These are phyloP conservation scores for Drosophila watanabei DNA, from an alignment of 1,140 invertebrate species.

Conservation along the genomic window DNA sequence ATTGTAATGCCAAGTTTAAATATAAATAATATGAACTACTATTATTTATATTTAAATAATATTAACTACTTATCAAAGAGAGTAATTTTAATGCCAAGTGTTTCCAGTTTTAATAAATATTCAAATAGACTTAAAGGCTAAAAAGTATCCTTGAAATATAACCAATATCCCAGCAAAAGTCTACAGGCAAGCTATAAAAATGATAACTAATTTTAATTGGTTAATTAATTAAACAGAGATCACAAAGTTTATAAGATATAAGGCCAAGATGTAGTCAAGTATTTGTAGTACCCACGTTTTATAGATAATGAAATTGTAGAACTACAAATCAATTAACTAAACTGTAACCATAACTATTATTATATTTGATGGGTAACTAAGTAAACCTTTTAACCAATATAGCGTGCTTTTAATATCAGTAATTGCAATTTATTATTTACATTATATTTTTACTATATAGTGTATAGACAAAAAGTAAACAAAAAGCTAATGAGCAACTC, in stretches of 20 bases:
- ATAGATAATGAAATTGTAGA: background rate
- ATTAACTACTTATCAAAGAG: too few relatives aligned
- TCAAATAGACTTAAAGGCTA: too few relatives aligned
- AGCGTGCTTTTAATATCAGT: background rate
- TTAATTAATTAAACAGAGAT: background rate
- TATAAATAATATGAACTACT: too few relatives aligned
- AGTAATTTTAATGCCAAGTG: too few relatives aligned
- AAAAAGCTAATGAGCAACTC: slow-evolving; percentile 4
- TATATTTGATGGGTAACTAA: background rate
- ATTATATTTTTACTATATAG: too few relatives aligned
- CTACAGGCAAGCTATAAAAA: background rate
- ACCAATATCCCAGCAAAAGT: background rate
- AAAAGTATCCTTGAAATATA: background rate
- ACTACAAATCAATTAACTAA: background rate
- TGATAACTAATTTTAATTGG: background rate
- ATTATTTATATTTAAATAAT: too few relatives aligned
- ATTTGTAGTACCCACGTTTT: background rate
- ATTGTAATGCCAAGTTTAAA: too few relatives aligned
- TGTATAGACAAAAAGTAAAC: background rate
- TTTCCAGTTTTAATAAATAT: too few relatives aligned
- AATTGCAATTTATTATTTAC: background rate
- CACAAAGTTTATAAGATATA: background rate
- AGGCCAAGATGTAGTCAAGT: background rate
- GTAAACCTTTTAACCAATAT: background rate
- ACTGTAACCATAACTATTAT: background rate